Conservation (phyloP, 1,140 invertebrate species). For the Metopolophium dirhodum region DNA sequence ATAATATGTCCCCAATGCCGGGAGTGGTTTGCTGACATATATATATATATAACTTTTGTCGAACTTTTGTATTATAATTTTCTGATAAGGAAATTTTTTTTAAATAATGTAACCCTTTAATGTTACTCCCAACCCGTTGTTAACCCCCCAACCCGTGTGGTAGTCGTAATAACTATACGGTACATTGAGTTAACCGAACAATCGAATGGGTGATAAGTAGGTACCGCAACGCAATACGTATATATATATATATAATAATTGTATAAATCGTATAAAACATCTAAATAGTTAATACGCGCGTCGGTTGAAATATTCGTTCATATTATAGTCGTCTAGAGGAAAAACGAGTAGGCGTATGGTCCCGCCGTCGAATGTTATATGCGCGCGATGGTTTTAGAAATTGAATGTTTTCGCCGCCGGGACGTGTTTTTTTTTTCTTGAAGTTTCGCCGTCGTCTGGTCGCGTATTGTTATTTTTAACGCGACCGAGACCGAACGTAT, state of each 20-base stretch:
- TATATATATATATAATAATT: no score
- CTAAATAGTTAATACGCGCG: not conserved
- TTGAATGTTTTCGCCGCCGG: not conserved
- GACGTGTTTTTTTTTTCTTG: not conserved
- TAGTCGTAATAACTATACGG: not conserved
- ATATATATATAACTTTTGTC: no score
- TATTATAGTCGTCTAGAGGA: not conserved
- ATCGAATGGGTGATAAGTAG: not conserved
- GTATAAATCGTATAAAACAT: not conserved
- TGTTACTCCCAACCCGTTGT: not conserved
- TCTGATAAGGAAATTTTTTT: not conserved
- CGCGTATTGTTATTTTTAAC: constrained; percentile 41
- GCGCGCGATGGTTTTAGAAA: not conserved
- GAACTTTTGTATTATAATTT: no score
- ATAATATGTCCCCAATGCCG: no score
- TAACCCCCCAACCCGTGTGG: no score
- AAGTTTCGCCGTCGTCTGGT: not conserved
- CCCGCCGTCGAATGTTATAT: not conserved
- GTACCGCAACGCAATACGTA: not conserved
- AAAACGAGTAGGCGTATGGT: not conserved
- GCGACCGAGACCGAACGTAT: not conserved
- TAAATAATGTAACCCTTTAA: not conserved
- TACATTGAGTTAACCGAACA: not conserved
- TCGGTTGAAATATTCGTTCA: not conserved
- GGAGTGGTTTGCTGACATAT: not conserved